These are phyloP conservation scores for Orchesella flavescens DNA, from an alignment of 2,888 invertebrate genomes.

Conservation along the genomic window DNA sequence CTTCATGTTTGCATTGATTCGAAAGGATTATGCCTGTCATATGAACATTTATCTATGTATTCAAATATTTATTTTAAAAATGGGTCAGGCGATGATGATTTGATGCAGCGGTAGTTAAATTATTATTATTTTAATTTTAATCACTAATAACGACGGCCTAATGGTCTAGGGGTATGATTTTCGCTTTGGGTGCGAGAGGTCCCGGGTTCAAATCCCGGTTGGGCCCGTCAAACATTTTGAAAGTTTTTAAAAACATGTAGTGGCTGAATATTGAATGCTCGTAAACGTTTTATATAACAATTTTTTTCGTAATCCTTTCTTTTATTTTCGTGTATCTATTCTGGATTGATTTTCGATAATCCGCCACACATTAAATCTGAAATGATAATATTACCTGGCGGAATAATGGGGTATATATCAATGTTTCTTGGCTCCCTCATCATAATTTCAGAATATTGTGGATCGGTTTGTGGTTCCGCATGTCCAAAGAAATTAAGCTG, in stretches of 20 bases:
- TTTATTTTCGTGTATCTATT: no score
- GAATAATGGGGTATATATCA: background rate
- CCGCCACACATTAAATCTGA: constrained; percentile 53
- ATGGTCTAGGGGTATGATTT: constrained; percentile 63
- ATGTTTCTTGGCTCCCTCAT: background rate
- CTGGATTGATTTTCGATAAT: constrained; percentile 9
- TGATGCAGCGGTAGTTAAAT: no score
- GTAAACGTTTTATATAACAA: no score
- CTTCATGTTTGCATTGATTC: no score
- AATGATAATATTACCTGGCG: constrained; percentile 22
- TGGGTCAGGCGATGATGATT: no score
- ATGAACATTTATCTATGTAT: no score
- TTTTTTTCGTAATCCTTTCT: no score
- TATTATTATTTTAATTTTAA: no score
- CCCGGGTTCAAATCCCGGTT: constrained; percentile 65
- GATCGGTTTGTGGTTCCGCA: background rate
- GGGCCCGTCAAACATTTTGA: constrained; percentile 40
- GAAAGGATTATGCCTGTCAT: no score
- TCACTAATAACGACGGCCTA: constrained; percentile 33
- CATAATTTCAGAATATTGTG: constrained; percentile 28
- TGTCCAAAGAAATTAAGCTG: background rate
- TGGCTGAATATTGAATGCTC: no score
- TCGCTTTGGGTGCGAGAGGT: constrained; percentile 58
- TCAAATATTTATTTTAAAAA: no score
- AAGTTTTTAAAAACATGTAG: background rate